Evolutionary conservation across 1,140 invertebrate species (phyloP).

Genomic region (Drosophila pandora): DNA sequence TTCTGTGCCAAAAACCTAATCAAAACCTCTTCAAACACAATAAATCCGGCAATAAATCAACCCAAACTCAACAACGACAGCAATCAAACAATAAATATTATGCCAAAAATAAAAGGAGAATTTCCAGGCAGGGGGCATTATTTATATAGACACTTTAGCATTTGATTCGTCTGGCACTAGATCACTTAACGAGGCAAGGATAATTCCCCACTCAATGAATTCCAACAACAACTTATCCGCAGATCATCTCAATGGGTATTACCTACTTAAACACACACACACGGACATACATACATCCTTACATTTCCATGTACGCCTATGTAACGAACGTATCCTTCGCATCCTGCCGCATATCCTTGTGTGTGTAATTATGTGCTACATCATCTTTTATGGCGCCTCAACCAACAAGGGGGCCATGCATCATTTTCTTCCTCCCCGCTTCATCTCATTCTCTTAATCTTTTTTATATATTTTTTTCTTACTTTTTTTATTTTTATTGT

Average conservation of each 20-base stretch:
- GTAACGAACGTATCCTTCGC: background rate
- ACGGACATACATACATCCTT: too few species aligned
- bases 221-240: slow-evolving; percentile 40
- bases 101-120: background rate
- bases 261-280: slow-evolving; percentile 32
- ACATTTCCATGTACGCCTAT: too few species aligned
- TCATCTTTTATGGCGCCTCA: slow-evolving; percentile 70
- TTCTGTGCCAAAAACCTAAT: background rate
- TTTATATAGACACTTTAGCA: slow-evolving; percentile 31
- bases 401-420: slow-evolving; percentile 51
- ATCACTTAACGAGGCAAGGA: slow-evolving; percentile 45
- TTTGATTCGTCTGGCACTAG: slow-evolving; percentile 33
- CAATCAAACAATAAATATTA: slow-evolving; percentile 7
- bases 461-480: slow-evolving; percentile 38
- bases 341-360: slow-evolving; percentile 10
- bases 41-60: background rate
- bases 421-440: slow-evolving; percentile 33
- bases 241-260: slow-evolving; percentile 57
- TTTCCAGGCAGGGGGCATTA: background rate
- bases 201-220: slow-evolving; percentile 48
- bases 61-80: background rate
- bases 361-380: slow-evolving; percentile 76
- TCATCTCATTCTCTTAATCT: slow-evolving; percentile 39
- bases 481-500: slow-evolving; percentile 64
- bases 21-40: background rate